Percentiles rank a stretch among this genome's conserved stretches.
These are phyloP conservation scores for Darwinula stevensoni DNA, from an alignment of 2,888 invertebrate species.

Conservation along the genomic window DNA sequence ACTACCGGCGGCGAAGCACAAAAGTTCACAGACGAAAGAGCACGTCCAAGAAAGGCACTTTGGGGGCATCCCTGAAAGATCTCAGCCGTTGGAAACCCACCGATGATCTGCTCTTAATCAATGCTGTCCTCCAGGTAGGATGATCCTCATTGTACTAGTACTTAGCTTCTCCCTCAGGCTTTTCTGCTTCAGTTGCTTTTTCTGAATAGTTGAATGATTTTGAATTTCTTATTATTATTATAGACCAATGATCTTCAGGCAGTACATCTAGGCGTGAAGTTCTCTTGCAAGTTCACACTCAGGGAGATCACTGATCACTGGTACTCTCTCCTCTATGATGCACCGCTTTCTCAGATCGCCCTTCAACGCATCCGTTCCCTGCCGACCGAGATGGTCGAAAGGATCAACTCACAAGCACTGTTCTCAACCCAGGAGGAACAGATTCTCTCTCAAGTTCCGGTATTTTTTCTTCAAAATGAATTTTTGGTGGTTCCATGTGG, in stretches of 20 bases:
- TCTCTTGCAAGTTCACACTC: constrained; percentile 76
- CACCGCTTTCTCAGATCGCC: constrained; percentile 67
- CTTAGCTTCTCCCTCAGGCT: too few species aligned
- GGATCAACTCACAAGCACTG: constrained; percentile 58
- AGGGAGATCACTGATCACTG: constrained; percentile 83
- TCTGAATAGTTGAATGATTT: constrained; percentile 5
- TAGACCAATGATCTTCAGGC: constrained; percentile 27
- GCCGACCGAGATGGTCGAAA: constrained; percentile 61
- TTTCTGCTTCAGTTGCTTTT: constrained; percentile 5
- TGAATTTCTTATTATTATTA: constrained; percentile 9
- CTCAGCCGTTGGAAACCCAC: constrained; percentile 82
- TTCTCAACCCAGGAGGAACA: constrained; percentile 74
- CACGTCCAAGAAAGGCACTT: too few species aligned
- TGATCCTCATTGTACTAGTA: too few species aligned
- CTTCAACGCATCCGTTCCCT: constrained; percentile 75
- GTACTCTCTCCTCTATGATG: constrained; percentile 82
- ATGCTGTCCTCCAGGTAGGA: constrained; percentile 67
- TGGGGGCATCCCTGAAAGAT: too few species aligned
- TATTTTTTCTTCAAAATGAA: too few species aligned
- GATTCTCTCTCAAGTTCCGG: constrained; percentile 26
- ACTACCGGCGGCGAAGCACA: too few species aligned
- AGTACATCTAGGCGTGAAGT: constrained; percentile 70
- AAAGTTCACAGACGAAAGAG: too few species aligned
- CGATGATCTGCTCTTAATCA: constrained; percentile 76
- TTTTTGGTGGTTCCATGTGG: too few species aligned